Percentiles rank a stretch among this genome's conserved stretches.
phyloP scores from a whole-genome alignment of 1,140 invertebrate species.

The Diabrotica undecimpunctata region DNA sequence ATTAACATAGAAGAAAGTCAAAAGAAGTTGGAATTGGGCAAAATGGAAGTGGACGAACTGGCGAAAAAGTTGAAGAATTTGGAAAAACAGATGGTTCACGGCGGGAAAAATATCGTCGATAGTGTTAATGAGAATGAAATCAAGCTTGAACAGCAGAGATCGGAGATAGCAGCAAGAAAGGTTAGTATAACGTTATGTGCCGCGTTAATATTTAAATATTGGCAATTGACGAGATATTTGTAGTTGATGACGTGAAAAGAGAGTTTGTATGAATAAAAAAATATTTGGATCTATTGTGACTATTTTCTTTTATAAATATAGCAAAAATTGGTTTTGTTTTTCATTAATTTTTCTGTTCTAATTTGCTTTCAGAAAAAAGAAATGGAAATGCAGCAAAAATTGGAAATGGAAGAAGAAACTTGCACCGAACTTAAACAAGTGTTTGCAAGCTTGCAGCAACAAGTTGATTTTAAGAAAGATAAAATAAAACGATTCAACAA shows the following conservation, averaged over 20 bases:
- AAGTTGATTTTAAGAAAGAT: slow-evolving; percentile 89
- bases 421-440: slow-evolving; percentile 81
- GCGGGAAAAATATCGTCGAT: slow-evolving; percentile 83
- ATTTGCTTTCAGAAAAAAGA: slow-evolving; percentile 52
- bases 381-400: slow-evolving; percentile 80
- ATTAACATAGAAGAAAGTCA: slow-evolving; percentile 40
- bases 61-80: slow-evolving; percentile 61
- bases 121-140: slow-evolving; percentile 86
- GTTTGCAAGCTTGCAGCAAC: slow-evolving; percentile 82
- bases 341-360: neutral
- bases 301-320: no score
- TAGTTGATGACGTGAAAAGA: no score
- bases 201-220: no score
- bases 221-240: no score
- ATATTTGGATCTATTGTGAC: no score
- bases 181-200: slow-evolving; percentile 45
- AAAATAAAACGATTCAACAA: slow-evolving; percentile 67
- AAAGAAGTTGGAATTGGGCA: slow-evolving; percentile 41
- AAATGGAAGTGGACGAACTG: slow-evolving; percentile 46
- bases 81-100: slow-evolving; percentile 83
- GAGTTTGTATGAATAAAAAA: no score
- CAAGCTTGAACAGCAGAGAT: slow-evolving; percentile 72
- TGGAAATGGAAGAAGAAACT: slow-evolving; percentile 85
- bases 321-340: no score
- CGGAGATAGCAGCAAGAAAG: slow-evolving; percentile 83